phyloP scores from a whole-genome alignment of 1,140 invertebrate genomes.

The Caenorhabditis tropicalis region DNA sequence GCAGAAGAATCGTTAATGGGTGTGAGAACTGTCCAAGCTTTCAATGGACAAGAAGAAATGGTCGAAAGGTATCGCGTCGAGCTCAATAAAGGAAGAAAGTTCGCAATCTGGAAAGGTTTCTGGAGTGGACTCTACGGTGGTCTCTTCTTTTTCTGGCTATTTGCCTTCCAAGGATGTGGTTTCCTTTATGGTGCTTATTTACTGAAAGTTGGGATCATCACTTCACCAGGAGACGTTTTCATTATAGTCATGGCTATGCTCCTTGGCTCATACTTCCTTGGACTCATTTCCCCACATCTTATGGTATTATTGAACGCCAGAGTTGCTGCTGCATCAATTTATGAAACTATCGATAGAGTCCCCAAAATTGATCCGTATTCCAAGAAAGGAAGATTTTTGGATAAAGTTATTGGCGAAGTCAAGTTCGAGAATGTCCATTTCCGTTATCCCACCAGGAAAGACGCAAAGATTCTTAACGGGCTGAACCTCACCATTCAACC shows the following conservation, averaged over 20 bases:
- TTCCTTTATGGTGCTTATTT: constrained; percentile 62
- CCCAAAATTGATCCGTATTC: constrained; percentile 73
- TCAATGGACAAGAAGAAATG: constrained; percentile 82
- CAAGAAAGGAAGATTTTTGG: constrained; percentile 63
- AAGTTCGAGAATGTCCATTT: constrained; percentile 73
- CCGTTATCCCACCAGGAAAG: constrained; percentile 73
- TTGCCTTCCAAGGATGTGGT: constrained; percentile 53
- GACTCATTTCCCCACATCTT: constrained; percentile 62
- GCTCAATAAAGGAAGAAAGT: constrained; percentile 57
- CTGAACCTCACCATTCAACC: constrained; percentile 85
- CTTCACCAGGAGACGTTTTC: constrained; percentile 64
- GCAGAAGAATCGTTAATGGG: constrained; percentile 82
- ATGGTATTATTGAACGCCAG: constrained; percentile 64
- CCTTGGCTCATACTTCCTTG: constrained; percentile 63
- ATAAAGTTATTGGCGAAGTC: constrained; percentile 69
- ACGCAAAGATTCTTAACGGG: constrained; percentile 79
- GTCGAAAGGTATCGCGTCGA: constrained; percentile 60
- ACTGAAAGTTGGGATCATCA: constrained; percentile 54
- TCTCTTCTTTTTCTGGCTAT: constrained; percentile 56
- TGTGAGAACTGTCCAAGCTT: constrained; percentile 82
- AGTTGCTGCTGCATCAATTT: constrained; percentile 64
- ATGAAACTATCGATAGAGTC: constrained; percentile 75
- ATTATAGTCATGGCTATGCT: constrained; percentile 63
- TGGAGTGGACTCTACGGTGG: constrained; percentile 66
- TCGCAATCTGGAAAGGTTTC: constrained; percentile 62